Percentiles rank a stretch among this genome's conserved stretches.
phyloP scores from a whole-genome alignment of 2,113 vertebrate genomes.

The Sylvilagus bachmani region DNA sequence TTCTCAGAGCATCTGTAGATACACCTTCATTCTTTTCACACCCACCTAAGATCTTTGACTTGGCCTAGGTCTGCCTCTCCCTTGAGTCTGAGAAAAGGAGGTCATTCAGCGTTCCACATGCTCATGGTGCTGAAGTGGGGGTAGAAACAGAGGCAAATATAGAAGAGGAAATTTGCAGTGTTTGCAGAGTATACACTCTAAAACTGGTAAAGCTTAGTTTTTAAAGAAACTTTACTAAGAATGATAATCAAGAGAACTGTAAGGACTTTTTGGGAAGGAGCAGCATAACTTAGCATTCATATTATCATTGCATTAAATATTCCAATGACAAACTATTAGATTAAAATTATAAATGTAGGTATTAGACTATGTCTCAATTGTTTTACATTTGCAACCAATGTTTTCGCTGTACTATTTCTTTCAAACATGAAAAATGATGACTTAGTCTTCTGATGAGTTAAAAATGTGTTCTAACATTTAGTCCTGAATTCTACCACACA shows the following conservation, averaged over 20 bases:
- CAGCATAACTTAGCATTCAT: background rate
- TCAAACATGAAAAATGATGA: conserved; percentile 56
- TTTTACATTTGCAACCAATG: conserved; percentile 10
- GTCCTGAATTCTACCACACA: background rate
- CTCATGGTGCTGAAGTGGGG: background rate
- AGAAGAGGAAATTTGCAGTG: background rate
- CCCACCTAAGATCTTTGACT: background rate
- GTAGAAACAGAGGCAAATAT: background rate
- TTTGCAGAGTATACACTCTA: background rate
- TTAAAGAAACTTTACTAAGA: background rate
- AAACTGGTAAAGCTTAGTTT: background rate
- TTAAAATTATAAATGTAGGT: conserved; percentile 28
- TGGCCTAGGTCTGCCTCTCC: background rate
- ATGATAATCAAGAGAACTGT: background rate
- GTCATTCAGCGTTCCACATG: background rate
- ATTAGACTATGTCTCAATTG: background rate
- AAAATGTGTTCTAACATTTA: conserved; percentile 51
- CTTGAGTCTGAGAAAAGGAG: background rate
- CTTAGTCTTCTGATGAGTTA: conserved; percentile 40
- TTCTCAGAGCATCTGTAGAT: conserved; percentile 27
- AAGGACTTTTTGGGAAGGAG: background rate
- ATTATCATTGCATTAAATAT: background rate
- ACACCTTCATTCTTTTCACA: background rate
- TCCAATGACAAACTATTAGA: conserved; percentile 27
- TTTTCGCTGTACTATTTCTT: background rate